These are phyloP conservation scores for Sebastes taczanowskii DNA, from an alignment of 2,797 vertebrate species.

Conservation along the genomic window DNA sequence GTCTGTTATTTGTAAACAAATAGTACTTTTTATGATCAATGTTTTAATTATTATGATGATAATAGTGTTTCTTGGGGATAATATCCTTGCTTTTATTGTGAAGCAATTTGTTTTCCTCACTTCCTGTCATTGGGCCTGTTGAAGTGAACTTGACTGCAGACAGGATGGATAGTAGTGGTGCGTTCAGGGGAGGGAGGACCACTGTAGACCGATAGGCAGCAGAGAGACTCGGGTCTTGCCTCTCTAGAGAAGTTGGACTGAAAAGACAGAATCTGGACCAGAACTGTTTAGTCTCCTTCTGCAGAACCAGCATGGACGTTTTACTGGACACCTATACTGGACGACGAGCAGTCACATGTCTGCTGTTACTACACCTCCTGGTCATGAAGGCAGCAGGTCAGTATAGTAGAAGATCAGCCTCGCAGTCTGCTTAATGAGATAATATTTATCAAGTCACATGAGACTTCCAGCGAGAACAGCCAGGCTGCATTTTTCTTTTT, in stretches of 20 bases:
- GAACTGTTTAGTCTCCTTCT: background rate
- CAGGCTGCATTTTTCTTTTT: background rate
- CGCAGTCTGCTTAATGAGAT: slow-evolving; percentile 8
- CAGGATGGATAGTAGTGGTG: background rate
- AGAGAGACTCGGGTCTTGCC: rapidly evolving
- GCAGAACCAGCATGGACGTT: slow-evolving; percentile 34
- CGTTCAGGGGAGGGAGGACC: background rate
- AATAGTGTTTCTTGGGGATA: too few relatives aligned
- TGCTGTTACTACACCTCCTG: slow-evolving; percentile 35
- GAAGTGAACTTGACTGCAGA: background rate
- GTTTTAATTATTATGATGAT: background rate
- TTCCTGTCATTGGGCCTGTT: background rate
- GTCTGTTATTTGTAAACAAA: background rate
- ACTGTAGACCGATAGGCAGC: background rate
- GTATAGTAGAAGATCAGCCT: background rate
- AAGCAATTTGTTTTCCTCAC: background rate
- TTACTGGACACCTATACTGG: slow-evolving; percentile 1
- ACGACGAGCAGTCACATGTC: background rate
- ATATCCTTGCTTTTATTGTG: background rate
- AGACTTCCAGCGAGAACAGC: background rate
- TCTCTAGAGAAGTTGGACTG: background rate
- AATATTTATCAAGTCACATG: slow-evolving; percentile 32
- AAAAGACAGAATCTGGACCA: rapidly evolving
- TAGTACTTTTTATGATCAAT: background rate
- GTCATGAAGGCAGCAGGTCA: slow-evolving; percentile 54